phyloP scores from a whole-genome alignment of 2,797 vertebrate genomes.

The Darevskia nairensis region DNA sequence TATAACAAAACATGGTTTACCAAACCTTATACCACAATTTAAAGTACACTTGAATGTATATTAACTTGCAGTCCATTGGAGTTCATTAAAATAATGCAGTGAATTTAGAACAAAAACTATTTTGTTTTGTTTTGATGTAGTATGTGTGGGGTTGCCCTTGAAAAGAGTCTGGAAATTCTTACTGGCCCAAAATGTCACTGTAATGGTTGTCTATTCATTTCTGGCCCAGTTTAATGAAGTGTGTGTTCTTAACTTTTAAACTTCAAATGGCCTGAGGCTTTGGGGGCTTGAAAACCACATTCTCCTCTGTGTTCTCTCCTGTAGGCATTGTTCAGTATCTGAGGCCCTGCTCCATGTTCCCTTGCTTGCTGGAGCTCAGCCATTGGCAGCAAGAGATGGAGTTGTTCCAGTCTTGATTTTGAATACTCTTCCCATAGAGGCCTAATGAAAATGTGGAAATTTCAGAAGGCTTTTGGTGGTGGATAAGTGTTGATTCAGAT shows the following conservation, averaged over 20 bases:
- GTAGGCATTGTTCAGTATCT: neutral
- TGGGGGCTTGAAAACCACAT: neutral
- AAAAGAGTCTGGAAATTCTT: neutral
- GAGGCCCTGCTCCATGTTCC: neutral
- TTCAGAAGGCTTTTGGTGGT: neutral
- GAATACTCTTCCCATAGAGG: neutral
- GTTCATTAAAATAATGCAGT: neutral
- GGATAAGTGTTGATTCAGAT: neutral
- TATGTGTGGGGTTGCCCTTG: neutral
- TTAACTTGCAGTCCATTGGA: neutral
- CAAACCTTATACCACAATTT: neutral
- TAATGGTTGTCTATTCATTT: neutral
- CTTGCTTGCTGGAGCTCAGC: neutral
- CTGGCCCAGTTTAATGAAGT: neutral
- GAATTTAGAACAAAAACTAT: neutral
- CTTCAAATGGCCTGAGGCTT: neutral
- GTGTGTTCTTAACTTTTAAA: neutral
- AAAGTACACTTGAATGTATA: neutral
- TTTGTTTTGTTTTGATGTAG: neutral
- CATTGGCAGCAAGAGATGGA: neutral
- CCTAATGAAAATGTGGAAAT: neutral
- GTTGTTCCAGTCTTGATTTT: neutral
- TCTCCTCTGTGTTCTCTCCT: neutral
- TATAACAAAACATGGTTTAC: neutral
- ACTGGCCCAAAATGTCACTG: neutral